These are phyloP conservation scores for Chloromyia formosa DNA, from an alignment of 2,888 invertebrate species.

Conservation along the genomic window DNA sequence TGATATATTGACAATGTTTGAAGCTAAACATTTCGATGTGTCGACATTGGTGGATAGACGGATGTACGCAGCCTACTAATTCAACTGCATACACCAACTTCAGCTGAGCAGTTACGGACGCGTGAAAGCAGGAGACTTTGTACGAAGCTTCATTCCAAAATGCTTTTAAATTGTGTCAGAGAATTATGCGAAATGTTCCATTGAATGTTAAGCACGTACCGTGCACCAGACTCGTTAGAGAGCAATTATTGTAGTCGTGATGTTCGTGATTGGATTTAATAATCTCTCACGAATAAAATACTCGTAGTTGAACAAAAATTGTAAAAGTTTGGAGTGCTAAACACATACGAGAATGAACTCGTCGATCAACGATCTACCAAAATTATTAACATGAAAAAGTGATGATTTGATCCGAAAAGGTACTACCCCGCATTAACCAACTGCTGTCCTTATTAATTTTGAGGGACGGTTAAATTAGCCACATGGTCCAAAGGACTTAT, in stretches of 20 bases:
- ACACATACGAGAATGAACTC: no score
- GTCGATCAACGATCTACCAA: no score
- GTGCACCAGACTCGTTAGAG: conserved; percentile 14
- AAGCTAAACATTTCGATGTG: conserved; percentile 22
- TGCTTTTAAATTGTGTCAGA: conserved; percentile 10
- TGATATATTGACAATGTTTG: background rate
- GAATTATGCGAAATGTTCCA: background rate
- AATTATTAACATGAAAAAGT: no score
- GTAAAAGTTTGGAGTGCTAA: no score
- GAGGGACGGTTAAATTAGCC: no score
- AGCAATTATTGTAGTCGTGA: conserved; percentile 28
- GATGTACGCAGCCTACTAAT: background rate
- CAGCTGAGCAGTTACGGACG: background rate
- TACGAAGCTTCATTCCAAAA: background rate
- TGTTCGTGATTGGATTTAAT: conserved; percentile 33
- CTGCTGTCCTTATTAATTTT: no score
- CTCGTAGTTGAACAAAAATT: no score
- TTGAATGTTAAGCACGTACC: conserved; percentile 25
- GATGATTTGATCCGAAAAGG: no score
- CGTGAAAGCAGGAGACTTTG: background rate
- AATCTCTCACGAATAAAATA: background rate
- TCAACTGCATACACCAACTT: background rate
- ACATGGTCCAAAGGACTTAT: no score
- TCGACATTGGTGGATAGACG: background rate
- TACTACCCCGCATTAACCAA: no score